phyloP scores from a whole-genome alignment of 1,140 invertebrate species.

The Neotoxoptera formosana region DNA sequence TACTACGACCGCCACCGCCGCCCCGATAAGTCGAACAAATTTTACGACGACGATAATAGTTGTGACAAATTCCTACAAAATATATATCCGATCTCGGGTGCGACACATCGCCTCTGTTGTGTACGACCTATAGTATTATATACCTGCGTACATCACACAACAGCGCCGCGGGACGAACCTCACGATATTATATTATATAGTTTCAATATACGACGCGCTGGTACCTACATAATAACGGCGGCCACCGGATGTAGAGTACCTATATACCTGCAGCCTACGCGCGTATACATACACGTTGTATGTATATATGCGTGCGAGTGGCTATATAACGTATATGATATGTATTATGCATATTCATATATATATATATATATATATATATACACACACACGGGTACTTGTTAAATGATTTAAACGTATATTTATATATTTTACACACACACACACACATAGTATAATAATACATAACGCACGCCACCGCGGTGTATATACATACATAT shows the following conservation, averaged over 20 bases:
- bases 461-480: too few species aligned
- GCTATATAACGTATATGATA: too few species aligned
- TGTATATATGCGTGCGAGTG: too few species aligned
- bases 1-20: too few species aligned
- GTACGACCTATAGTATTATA: background rate
- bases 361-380: background rate
- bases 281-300: background rate
- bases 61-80: background rate
- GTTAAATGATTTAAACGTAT: too few species aligned
- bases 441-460: background rate
- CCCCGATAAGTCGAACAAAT: background rate
- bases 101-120: background rate
- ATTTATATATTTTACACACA: background rate
- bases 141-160: background rate
- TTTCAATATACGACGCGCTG: background rate
- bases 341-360: too few species aligned
- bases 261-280: conserved; percentile 4
- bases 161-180: background rate
- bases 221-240: background rate
- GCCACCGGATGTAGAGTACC: conserved; percentile 26
- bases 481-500: too few species aligned
- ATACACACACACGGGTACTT: too few species aligned
- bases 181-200: background rate
- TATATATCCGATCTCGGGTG: background rate
- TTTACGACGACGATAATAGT: background rate